Evolutionary conservation across 2,797 vertebrate species (phyloP).

Genomic region (Anolis apletophallus): DNA sequence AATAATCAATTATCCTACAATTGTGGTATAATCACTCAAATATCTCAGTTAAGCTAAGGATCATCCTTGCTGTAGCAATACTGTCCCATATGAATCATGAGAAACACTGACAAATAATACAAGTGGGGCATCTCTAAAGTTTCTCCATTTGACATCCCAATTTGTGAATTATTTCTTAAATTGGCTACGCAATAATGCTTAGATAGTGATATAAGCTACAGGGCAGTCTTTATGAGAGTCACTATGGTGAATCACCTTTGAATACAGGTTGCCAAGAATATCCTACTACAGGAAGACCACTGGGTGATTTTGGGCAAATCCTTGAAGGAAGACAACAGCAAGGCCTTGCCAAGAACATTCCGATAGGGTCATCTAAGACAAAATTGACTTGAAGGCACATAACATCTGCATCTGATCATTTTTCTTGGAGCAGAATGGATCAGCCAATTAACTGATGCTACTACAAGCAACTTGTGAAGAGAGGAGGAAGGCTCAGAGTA

Average conservation of each 20-base stretch:
- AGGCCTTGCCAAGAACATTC: too few relatives aligned
- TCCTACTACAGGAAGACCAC: too few relatives aligned
- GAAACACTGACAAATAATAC: conserved; percentile 51
- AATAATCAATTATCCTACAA: conserved; percentile 27
- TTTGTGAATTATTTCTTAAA: conserved; percentile 3
- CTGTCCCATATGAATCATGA: conserved; percentile 14
- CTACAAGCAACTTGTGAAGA: not conserved
- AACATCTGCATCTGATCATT: not conserved
- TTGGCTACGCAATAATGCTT: not conserved
- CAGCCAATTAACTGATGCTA: not conserved
- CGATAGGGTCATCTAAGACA: too few relatives aligned
- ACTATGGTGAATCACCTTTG: too few relatives aligned
- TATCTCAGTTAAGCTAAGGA: conserved; percentile 46
- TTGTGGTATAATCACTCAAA: conserved; percentile 4
- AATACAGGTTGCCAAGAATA: too few relatives aligned
- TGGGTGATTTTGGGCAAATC: too few relatives aligned
- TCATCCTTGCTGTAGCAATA: conserved; percentile 40
- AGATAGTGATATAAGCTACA: not conserved
- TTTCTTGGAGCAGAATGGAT: not conserved
- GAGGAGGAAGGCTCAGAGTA: not conserved
- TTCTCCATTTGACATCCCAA: not conserved
- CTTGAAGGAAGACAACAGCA: too few relatives aligned
- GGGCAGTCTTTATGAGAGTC: too few relatives aligned
- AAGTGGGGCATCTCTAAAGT: conserved; percentile 49
- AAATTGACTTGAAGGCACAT: too few relatives aligned